Conservation (phyloP, 2,113 vertebrate genomes). For the Pantherophis guttatus region DNA sequence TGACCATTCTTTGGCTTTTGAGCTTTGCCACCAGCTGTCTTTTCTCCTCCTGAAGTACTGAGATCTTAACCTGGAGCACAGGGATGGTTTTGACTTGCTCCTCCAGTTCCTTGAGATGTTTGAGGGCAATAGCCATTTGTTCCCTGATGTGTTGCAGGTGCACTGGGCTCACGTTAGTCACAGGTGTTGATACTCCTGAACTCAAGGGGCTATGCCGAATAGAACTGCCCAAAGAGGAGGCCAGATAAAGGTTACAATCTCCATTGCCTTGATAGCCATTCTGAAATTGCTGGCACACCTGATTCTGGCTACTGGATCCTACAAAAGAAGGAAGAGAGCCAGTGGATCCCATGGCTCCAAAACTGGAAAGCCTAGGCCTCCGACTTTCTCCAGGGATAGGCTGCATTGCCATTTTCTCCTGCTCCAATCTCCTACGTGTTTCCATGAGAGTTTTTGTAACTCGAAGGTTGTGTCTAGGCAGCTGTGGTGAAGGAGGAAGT, state of each 20-base stretch:
- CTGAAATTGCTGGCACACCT: slow-evolving; percentile 73
- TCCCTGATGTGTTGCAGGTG: slow-evolving; percentile 96
- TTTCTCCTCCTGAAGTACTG: slow-evolving; percentile 94
- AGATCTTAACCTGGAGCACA: slow-evolving; percentile 94
- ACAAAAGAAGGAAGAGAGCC: slow-evolving; percentile 88
- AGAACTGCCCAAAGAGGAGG: slow-evolving; percentile 86
- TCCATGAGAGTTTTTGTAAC: slow-evolving; percentile 98
- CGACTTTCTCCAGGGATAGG: slow-evolving; percentile 73
- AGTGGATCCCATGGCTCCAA: slow-evolving; percentile 88
- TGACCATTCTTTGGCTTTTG: slow-evolving; percentile 75
- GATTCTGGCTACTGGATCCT: slow-evolving; percentile 74
- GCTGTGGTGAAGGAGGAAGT: slow-evolving; percentile 85
- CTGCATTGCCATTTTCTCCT: slow-evolving; percentile 88
- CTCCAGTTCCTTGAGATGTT: slow-evolving; percentile 89
- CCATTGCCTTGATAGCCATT: slow-evolving; percentile 83
- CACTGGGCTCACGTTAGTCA: slow-evolving; percentile 89
- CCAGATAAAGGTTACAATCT: slow-evolving; percentile 77
- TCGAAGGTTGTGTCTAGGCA: slow-evolving; percentile 84
- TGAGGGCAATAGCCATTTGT: slow-evolving; percentile 94
- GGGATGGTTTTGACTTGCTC: slow-evolving; percentile 94
- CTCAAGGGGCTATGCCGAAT: slow-evolving; percentile 94
- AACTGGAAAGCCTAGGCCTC: slow-evolving; percentile 89
- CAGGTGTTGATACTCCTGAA: slow-evolving; percentile 88
- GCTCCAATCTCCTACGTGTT: slow-evolving; percentile 88
- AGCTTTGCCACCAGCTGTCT: slow-evolving; percentile 85